phyloP scores from a whole-genome alignment of 2,113 vertebrate genomes.

The Phalacrocorax brasilianus region DNA sequence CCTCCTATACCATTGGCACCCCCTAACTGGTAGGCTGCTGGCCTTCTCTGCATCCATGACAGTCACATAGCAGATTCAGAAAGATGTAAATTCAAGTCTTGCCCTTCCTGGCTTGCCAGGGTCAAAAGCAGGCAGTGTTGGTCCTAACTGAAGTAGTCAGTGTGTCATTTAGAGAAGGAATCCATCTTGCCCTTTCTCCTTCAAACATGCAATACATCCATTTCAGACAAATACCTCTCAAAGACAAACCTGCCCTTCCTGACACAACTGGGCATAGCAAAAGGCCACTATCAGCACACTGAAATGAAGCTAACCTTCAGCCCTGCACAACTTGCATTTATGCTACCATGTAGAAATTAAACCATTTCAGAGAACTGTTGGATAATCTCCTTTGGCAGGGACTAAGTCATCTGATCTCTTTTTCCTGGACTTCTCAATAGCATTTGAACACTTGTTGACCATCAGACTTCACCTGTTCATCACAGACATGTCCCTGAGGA shows the following conservation, averaged over 20 bases:
- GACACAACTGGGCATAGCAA: neutral
- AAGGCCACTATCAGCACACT: neutral
- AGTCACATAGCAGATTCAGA: neutral
- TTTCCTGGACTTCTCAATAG: neutral
- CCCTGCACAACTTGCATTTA: neutral
- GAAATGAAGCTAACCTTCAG: neutral
- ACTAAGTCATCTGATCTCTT: neutral
- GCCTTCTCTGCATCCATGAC: fast-evolving
- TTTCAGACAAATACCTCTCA: neutral
- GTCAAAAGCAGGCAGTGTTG: neutral
- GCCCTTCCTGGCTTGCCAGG: neutral
- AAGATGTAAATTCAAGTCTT: neutral
- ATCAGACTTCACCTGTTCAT: neutral
- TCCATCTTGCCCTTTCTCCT: neutral
- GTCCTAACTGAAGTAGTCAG: neutral
- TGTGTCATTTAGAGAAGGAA: neutral
- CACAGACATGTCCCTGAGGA: neutral
- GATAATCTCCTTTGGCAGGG: neutral
- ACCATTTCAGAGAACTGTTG: neutral
- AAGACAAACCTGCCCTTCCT: neutral
- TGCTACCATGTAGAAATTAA: neutral
- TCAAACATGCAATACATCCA: neutral
- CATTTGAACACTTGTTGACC: neutral
- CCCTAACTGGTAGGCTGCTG: neutral
- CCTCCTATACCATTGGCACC: neutral